Evolutionary conservation across 1,140 invertebrate genomes (phyloP).

Genomic region (Subanguina moxae): DNA sequence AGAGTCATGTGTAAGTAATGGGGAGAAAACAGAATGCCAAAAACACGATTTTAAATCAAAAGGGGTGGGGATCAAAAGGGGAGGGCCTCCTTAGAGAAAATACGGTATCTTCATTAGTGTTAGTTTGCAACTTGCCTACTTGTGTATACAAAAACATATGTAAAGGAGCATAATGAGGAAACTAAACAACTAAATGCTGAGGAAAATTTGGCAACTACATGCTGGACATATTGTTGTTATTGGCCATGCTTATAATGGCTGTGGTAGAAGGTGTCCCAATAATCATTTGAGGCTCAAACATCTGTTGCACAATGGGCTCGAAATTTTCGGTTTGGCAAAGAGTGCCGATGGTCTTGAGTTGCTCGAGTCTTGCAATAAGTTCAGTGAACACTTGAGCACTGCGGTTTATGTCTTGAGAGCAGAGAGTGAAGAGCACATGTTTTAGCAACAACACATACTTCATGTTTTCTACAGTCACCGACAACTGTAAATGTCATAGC

Average conservation of each 20-base stretch:
- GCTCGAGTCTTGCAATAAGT: constrained; percentile 20
- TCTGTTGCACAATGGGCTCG: constrained; percentile 12
- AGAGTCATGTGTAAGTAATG: too few relatives aligned
- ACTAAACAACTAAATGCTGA: constrained; percentile 1
- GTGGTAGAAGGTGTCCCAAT: background rate
- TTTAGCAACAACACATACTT: constrained; percentile 23
- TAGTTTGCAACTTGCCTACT: too few relatives aligned
- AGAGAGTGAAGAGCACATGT: constrained; percentile 30
- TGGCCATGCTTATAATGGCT: background rate
- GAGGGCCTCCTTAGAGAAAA: too few relatives aligned
- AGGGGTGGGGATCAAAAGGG: too few relatives aligned
- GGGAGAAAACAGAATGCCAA: too few relatives aligned
- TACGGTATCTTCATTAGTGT: too few relatives aligned
- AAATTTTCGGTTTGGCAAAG: constrained; percentile 5
- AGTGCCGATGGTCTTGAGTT: constrained; percentile 19
- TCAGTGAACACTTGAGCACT: constrained; percentile 15
- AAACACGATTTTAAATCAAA: too few relatives aligned
- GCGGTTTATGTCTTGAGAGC: constrained; percentile 13
- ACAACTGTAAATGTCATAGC: background rate
- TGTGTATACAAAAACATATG: background rate
- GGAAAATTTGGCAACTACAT: too few relatives aligned
- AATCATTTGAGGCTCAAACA: constrained; percentile 5
- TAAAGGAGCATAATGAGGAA: background rate
- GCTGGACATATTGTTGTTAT: background rate
- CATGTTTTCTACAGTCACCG: constrained; percentile 32